Evolutionary conservation across 2,797 vertebrate genomes (phyloP).

Genomic region (Danionella dracula): DNA sequence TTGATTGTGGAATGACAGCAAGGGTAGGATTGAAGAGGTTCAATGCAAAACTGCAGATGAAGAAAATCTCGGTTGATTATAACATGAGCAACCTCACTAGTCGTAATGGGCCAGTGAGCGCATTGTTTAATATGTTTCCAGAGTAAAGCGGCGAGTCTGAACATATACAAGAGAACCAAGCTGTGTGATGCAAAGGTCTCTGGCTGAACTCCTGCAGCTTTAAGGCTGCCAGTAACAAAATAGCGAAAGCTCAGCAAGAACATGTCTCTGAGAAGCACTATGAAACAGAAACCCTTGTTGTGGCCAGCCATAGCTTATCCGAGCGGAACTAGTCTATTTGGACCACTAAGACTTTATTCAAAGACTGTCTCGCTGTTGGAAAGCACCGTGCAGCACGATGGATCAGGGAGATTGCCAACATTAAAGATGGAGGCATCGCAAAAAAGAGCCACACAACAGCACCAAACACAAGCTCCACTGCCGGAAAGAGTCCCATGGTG

Average conservation of each 20-base stretch:
- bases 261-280: slow-evolving; percentile 32
- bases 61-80: slow-evolving; percentile 3
- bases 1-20: slow-evolving; percentile 8
- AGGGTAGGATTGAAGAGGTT: slow-evolving; percentile 10
- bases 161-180: slow-evolving; percentile 42
- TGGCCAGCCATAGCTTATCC: slow-evolving; percentile 35
- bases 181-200: slow-evolving; percentile 39
- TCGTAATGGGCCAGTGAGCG: slow-evolving; percentile 9
- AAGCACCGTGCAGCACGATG: slow-evolving; percentile 22
- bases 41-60: slow-evolving; percentile 24
- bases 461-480: slow-evolving; percentile 34
- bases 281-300: slow-evolving; percentile 45
- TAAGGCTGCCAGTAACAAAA: slow-evolving; percentile 43
- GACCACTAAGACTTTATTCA: slow-evolving; percentile 40
- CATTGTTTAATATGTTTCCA: slow-evolving; percentile 33
- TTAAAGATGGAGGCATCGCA: slow-evolving; percentile 48
- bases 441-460: slow-evolving; percentile 40
- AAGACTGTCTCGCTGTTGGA: slow-evolving; percentile 34
- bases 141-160: slow-evolving; percentile 37
- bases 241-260: slow-evolving; percentile 26
- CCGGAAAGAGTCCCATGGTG: slow-evolving; percentile 38
- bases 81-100: neutral
- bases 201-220: slow-evolving; percentile 49
- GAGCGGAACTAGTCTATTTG: slow-evolving; percentile 42
- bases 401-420: slow-evolving; percentile 40